A percentile compares a stretch with the other conserved stretches of the same genome.
Evolutionary conservation across 2,113 vertebrate genomes (phyloP).

Genomic region (Todiramphus saurophagus): DNA sequence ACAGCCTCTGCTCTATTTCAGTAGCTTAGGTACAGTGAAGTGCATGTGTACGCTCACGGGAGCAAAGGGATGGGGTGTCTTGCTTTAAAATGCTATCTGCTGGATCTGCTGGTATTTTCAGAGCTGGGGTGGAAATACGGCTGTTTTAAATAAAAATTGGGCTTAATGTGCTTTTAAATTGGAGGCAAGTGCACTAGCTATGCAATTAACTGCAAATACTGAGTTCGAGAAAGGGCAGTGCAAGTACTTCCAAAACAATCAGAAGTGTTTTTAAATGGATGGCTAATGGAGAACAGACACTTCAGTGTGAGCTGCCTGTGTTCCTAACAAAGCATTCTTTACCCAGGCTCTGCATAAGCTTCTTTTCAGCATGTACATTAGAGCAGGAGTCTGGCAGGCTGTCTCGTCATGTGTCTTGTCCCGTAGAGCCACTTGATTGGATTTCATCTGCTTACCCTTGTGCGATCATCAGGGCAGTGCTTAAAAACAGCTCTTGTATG

Average conservation of each 20-base stretch:
- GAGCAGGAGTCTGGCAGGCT: slow-evolving; percentile 58
- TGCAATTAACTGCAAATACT: slow-evolving; percentile 54
- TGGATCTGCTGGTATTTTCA: slow-evolving; percentile 6
- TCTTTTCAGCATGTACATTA: slow-evolving; percentile 60
- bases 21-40: not conserved
- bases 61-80: not conserved
- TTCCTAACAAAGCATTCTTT: slow-evolving; percentile 69
- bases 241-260: slow-evolving; percentile 62
- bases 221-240: slow-evolving; percentile 45
- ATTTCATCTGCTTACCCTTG: slow-evolving; percentile 71
- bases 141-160: slow-evolving; percentile 58
- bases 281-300: slow-evolving; percentile 62
- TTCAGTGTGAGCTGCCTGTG: slow-evolving; percentile 55
- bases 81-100: not conserved
- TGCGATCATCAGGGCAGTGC: slow-evolving; percentile 60
- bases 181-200: slow-evolving; percentile 48
- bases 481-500: slow-evolving; percentile 61
- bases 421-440: slow-evolving; percentile 73
- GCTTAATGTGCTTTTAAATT: slow-evolving; percentile 55
- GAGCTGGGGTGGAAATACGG: not conserved
- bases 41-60: rapidly evolving
- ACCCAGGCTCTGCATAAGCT: slow-evolving; percentile 58
- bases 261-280: slow-evolving; percentile 58
- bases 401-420: slow-evolving; percentile 63
- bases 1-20: not conserved